Evolutionary conservation across 2,797 vertebrate species (phyloP).

Genomic region (Parambassis ranga): DNA sequence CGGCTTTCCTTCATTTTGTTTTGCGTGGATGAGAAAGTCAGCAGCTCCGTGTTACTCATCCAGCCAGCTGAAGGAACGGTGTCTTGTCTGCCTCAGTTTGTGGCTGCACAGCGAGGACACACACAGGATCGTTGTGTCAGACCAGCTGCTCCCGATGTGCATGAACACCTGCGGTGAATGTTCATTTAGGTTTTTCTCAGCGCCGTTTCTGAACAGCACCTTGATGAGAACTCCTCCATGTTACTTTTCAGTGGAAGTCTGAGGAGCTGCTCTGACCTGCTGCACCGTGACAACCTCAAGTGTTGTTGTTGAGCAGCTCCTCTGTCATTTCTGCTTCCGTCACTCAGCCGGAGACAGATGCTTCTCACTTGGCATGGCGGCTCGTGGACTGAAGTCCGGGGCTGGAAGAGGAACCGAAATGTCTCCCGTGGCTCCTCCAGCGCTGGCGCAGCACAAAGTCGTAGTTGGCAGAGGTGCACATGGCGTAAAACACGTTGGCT

Average conservation of each 20-base stretch:
- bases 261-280: neutral
- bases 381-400: constrained; percentile 46
- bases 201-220: neutral
- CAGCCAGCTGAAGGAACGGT: neutral
- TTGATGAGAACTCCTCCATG: neutral
- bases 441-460: constrained; percentile 86
- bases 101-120: neutral
- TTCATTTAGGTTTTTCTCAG: too few relatives aligned
- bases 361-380: constrained; percentile 58
- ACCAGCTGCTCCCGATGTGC: constrained; percentile 1
- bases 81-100: neutral
- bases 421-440: constrained; percentile 60
- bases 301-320: constrained; percentile 6
- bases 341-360: neutral
- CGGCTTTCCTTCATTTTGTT: neutral
- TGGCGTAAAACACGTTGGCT: constrained; percentile 93
- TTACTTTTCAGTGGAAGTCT: neutral
- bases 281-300: neutral
- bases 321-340: neutral
- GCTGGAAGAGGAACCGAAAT: constrained; percentile 52
- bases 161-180: neutral
- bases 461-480: constrained; percentile 84
- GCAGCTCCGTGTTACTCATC: neutral
- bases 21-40: neutral
- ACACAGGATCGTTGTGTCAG: neutral